A percentile compares a stretch with the other conserved stretches of the same genome.
These are phyloP conservation scores for Drosophila koepferae DNA, from an alignment of 2,888 invertebrate species.

Conservation along the genomic window DNA sequence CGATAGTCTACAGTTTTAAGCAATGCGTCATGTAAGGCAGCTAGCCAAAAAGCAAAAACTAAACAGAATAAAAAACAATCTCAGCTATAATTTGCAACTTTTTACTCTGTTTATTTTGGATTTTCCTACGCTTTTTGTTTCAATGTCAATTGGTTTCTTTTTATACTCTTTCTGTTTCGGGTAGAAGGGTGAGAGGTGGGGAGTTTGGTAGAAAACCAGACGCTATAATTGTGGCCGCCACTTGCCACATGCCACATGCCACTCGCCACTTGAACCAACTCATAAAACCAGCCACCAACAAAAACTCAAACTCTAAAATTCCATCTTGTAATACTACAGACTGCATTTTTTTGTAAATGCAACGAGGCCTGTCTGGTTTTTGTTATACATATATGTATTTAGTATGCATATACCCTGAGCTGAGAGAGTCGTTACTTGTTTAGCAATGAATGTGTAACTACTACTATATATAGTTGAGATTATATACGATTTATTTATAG, in stretches of 20 bases:
- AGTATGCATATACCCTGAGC: constrained; percentile 30
- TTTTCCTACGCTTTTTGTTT: constrained; percentile 40
- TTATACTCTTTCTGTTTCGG: constrained; percentile 2
- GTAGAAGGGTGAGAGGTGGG: neutral
- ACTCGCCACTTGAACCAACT: constrained; percentile 50
- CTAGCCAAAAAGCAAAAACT: constrained; percentile 7
- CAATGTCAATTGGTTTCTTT: constrained; percentile 53
- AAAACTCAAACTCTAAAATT: constrained; percentile 30
- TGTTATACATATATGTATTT: constrained; percentile 2
- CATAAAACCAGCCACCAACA: constrained; percentile 20
- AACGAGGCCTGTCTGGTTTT: constrained; percentile 8
- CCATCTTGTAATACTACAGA: constrained; percentile 23
- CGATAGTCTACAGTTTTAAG: neutral
- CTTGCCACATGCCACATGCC: constrained; percentile 32
- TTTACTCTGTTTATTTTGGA: constrained; percentile 9
- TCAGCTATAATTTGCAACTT: constrained; percentile 22
- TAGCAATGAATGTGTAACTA: neutral
- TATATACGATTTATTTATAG: neutral
- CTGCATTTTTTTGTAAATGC: constrained; percentile 45
- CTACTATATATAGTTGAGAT: neutral
- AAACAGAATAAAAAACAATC: neutral
- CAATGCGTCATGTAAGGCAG: constrained; percentile 34
- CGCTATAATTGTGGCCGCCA: constrained; percentile 54
- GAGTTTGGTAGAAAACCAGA: constrained; percentile 51
- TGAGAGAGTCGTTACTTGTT: neutral